Evolutionary conservation across 2,888 invertebrate genomes (phyloP).

Genomic region (Herminia tarsipennalis): DNA sequence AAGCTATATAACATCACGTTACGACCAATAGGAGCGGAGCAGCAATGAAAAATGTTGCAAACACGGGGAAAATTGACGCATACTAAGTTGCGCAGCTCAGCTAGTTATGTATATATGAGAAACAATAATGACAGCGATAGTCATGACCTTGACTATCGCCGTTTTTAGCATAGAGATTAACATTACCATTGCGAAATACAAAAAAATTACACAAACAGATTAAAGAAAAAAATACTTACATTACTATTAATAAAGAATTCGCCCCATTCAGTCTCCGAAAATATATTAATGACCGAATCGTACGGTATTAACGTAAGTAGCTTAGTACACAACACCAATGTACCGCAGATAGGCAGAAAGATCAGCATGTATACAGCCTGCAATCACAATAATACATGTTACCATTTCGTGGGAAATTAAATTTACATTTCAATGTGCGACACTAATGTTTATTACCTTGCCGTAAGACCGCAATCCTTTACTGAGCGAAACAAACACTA

Average conservation of each 20-base stretch:
- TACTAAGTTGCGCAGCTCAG: no score
- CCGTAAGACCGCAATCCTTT: conserved; percentile 95
- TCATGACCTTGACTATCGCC: no score
- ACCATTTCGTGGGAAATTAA: conserved; percentile 21
- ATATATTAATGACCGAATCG: conserved; percentile 88
- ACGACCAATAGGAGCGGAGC: no score
- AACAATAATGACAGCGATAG: no score
- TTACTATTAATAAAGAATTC: conserved; percentile 94
- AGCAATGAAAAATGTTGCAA: no score
- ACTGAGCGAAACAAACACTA: conserved; percentile 94
- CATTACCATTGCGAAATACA: no score
- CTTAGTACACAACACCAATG: conserved; percentile 90
- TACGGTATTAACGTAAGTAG: conserved; percentile 90
- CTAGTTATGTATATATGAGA: no score
- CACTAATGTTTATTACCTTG: conserved; percentile 82
- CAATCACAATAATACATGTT: conserved; percentile 42
- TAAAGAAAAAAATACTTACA: conserved; percentile 72
- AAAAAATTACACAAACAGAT: neutral
- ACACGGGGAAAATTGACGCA: no score
- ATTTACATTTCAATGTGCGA: conserved; percentile 13
- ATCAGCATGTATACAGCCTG: conserved; percentile 91
- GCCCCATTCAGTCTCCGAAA: conserved; percentile 92
- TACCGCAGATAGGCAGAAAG: conserved; percentile 91
- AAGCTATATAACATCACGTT: no score
- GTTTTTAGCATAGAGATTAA: no score